Evolutionary conservation across 2,888 invertebrate genomes (phyloP), one percentile per base, ranked within the genome.

Genomic region (Calameuta filiformis): DNA sequence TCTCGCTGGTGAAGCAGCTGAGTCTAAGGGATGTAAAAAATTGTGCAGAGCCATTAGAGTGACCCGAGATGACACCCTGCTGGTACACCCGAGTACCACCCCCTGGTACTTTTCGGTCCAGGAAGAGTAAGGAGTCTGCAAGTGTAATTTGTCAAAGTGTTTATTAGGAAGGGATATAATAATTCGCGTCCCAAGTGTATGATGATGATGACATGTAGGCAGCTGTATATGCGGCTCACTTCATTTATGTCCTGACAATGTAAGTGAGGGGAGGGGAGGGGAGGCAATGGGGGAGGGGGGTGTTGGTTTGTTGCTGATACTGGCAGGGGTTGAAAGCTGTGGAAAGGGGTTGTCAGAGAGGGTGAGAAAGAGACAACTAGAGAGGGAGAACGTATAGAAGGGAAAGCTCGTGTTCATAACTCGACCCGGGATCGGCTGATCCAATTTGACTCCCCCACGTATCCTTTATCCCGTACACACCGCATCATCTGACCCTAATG

Each of bases 391-490:
- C 2, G 23, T 56, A 56, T 56, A 56, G 56, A 23, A 56, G 23
- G 23, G 56, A 56, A 56, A 76, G 73, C 75, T 82, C 82, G 82
- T 82, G 86, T 85, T 87, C 83, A 85, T 84, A 87, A 87, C 84
- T 83, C 86, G 86, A 86, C 81, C 83, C 82, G 79, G 82, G 84
- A 86, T 87, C 86, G 82, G 83, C 82, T 84, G 85, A 87, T 85
- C 85, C 83, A 87, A 87, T 87, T 87, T 87, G 84, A 84, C 83
- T 85, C 80, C 79, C 83, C 81, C 76, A 73, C 78, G 68, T 23
- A 56, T 31, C 31, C 12, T 31, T 23, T 71, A 71, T 31, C 31
- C 33, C 15, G 31, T 34, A 71, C 71, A 71, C 71, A 71, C 31
- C 71, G 33, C 71, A 34, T 71, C 71, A 34, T n/a, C 71, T 71